Conservation (phyloP, 2,113 vertebrate genomes). For the Myotis davidii region DNA sequence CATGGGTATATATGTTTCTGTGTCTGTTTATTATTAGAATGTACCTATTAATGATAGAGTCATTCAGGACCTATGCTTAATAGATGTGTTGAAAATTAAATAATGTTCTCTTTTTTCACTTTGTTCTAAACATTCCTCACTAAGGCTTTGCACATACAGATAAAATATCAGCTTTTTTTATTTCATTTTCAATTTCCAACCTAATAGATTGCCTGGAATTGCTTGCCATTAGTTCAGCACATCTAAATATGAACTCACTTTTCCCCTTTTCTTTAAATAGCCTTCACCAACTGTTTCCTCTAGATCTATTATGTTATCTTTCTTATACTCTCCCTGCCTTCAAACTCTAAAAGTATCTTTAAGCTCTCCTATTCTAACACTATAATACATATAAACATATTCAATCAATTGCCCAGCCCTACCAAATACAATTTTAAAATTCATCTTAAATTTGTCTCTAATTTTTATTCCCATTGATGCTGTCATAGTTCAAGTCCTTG, state of each 20-base stretch:
- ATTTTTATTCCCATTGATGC: background rate
- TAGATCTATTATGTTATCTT: background rate
- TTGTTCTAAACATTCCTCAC: background rate
- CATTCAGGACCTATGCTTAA: constrained; percentile 11
- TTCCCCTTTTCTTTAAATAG: constrained; percentile 25
- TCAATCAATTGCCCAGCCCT: background rate
- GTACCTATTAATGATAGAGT: background rate
- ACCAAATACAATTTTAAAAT: constrained; percentile 22
- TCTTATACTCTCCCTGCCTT: background rate
- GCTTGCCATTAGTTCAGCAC: background rate
- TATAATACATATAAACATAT: background rate
- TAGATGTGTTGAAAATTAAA: constrained; percentile 44
- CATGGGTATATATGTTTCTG: background rate
- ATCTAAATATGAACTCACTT: constrained; percentile 24
- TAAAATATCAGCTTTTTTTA: constrained; percentile 15
- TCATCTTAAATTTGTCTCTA: constrained; percentile 25
- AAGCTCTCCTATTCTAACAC: background rate
- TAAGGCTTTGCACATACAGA: background rate
- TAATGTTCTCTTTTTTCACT: background rate
- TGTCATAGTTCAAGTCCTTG: background rate
- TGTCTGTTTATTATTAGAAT: background rate
- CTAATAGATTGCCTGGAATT: background rate
- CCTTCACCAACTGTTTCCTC: background rate
- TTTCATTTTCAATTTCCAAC: constrained; percentile 33
- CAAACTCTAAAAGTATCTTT: constrained; percentile 52